phyloP scores from a whole-genome alignment of 2,113 vertebrate genomes.

The Psephotus haematonotus region DNA sequence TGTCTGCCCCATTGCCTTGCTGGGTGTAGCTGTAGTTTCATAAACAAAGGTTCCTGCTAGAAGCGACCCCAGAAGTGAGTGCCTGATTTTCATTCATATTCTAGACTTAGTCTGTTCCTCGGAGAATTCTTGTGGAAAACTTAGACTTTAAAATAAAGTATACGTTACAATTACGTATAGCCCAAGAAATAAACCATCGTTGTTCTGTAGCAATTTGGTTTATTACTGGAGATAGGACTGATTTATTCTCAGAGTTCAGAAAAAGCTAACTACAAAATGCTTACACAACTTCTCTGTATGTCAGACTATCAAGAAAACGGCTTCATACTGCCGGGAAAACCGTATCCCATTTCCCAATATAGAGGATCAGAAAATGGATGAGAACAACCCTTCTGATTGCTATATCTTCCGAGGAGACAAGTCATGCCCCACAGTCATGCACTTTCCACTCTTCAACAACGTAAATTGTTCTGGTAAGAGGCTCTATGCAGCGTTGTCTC shows the following conservation, averaged over 20 bases:
- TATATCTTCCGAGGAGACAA: slow-evolving; percentile 36
- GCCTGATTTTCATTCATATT: neutral
- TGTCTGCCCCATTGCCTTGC: neutral
- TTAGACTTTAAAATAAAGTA: neutral
- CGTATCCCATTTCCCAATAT: slow-evolving; percentile 33
- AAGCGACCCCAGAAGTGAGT: neutral
- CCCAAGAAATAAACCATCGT: neutral
- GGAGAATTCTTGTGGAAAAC: neutral
- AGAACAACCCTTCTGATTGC: neutral
- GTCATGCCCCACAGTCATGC: slow-evolving; percentile 24
- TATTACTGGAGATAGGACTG: neutral
- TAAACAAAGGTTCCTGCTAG: neutral
- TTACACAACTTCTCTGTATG: neutral
- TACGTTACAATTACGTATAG: neutral
- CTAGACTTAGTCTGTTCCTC: neutral
- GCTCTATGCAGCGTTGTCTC: neutral
- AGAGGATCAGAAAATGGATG: neutral
- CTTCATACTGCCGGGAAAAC: neutral
- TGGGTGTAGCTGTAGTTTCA: neutral
- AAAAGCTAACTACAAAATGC: neutral
- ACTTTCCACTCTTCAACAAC: slow-evolving; percentile 64
- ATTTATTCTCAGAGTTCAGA: neutral
- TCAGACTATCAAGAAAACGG: slow-evolving; percentile 35
- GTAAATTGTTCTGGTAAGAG: slow-evolving; percentile 38
- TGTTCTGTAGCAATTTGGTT: neutral